These are phyloP conservation scores for Pachypanchax playfairii DNA, from an alignment of 2,113 vertebrate species.

Conservation along the genomic window DNA sequence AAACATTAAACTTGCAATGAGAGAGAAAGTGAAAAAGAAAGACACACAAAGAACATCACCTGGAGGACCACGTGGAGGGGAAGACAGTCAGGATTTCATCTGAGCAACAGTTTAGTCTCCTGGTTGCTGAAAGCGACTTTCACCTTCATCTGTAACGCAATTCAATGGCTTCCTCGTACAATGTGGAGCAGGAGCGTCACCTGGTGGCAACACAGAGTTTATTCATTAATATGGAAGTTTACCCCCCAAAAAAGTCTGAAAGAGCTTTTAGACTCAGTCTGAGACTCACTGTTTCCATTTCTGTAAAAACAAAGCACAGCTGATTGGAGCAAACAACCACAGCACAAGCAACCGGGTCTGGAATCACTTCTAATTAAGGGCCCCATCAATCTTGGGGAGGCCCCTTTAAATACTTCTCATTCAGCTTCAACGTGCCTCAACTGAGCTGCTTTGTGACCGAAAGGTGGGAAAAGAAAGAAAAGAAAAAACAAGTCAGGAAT, in stretches of 20 bases:
- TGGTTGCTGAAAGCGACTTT: neutral
- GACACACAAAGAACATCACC: neutral
- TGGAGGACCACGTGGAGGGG: neutral
- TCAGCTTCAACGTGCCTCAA: constrained; percentile 21
- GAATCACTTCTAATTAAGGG: constrained; percentile 14
- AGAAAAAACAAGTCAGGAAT: neutral
- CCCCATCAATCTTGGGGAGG: constrained; percentile 17
- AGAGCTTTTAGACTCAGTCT: neutral
- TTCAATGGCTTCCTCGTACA: neutral
- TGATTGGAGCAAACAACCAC: neutral
- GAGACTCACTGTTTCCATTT: neutral
- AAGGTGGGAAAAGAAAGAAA: neutral
- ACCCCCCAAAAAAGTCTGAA: neutral
- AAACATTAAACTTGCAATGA: no score
- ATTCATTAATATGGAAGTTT: no score
- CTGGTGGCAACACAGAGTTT: constrained; percentile 53
- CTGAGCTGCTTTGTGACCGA: constrained; percentile 14
- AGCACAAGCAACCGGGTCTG: constrained; percentile 3
- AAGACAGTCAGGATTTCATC: neutral
- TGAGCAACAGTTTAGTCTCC: neutral
- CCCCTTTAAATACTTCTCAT: constrained; percentile 44
- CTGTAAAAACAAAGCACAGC: neutral
- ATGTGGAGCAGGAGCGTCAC: constrained; percentile 64
- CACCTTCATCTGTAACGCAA: constrained; percentile 3
- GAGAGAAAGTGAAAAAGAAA: no score